phyloP scores from a whole-genome alignment of 1,140 invertebrate species.

The Cyphomyrmex costatus region DNA sequence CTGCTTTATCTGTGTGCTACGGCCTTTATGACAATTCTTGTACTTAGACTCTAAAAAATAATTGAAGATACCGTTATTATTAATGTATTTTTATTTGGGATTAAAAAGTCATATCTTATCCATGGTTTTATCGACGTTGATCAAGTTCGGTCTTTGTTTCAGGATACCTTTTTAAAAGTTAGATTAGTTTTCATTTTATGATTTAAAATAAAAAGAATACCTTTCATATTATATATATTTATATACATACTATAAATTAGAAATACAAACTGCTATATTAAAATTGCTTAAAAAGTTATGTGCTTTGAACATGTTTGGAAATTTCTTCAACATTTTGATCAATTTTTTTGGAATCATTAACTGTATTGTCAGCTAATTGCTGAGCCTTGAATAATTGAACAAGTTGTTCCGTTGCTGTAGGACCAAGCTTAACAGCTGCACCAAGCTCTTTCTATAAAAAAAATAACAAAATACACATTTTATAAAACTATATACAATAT shows the following conservation, averaged over 20 bases:
- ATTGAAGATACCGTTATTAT: too few relatives aligned
- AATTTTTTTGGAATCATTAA: neutral
- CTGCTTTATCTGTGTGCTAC: too few relatives aligned
- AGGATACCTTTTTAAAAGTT: too few relatives aligned
- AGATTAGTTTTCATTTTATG: neutral
- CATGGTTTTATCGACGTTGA: too few relatives aligned
- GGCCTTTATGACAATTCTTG: too few relatives aligned
- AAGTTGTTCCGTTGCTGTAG: conserved; percentile 90
- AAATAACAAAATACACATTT: neutral
- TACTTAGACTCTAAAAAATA: too few relatives aligned
- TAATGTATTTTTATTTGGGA: too few relatives aligned
- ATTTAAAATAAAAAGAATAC: too few relatives aligned
- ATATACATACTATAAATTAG: conserved; percentile 20
- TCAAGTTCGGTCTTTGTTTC: too few relatives aligned
- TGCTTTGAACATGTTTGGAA: neutral
- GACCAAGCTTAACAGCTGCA: conserved; percentile 79
- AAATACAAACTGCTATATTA: neutral
- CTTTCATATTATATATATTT: conserved; percentile 1
- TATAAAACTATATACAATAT: neutral
- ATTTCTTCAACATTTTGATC: neutral
- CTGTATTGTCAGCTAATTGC: conserved; percentile 34
- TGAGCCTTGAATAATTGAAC: conserved; percentile 89
- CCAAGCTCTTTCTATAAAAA: conserved; percentile 86
- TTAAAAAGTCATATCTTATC: too few relatives aligned
- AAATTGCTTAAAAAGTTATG: conserved; percentile 18